These are phyloP conservation scores for Desmodus rotundus DNA, from an alignment of 2,113 vertebrate species.

Conservation along the genomic window DNA sequence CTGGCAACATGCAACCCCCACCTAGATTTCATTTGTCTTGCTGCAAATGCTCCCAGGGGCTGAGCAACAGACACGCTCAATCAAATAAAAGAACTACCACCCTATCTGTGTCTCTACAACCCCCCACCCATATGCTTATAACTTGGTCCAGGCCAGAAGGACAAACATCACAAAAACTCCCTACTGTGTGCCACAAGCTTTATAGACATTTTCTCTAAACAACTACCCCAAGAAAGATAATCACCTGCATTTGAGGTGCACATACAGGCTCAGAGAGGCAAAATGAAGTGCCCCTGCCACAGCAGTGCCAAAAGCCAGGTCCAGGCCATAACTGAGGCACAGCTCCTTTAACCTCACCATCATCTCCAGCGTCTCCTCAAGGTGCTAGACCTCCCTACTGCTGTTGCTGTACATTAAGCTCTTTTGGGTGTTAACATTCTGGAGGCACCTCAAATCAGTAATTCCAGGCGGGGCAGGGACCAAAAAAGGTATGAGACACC, in stretches of 20 bases:
- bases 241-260: too few relatives aligned
- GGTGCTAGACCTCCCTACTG: too few relatives aligned
- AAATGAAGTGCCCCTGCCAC: neutral
- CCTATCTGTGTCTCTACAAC: neutral
- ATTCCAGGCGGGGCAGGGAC: neutral
- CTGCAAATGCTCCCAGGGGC: neutral
- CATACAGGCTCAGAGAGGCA: neutral
- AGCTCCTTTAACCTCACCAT: neutral
- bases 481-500: neutral
- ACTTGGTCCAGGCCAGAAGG: neutral
- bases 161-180: neutral
- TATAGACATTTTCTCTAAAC: neutral
- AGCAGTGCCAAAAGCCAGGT: neutral
- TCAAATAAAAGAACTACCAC: neutral
- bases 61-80: neutral
- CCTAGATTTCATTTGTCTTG: neutral
- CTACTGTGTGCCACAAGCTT: neutral
- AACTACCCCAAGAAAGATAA: neutral
- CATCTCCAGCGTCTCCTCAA: neutral
- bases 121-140: too few relatives aligned
- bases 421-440: neutral
- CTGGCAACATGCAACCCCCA: neutral
- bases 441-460: neutral
- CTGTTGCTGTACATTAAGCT: neutral
- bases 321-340: neutral